Conservation (phyloP, 2,113 vertebrate genomes). For the Hyperopisus bebe region DNA sequence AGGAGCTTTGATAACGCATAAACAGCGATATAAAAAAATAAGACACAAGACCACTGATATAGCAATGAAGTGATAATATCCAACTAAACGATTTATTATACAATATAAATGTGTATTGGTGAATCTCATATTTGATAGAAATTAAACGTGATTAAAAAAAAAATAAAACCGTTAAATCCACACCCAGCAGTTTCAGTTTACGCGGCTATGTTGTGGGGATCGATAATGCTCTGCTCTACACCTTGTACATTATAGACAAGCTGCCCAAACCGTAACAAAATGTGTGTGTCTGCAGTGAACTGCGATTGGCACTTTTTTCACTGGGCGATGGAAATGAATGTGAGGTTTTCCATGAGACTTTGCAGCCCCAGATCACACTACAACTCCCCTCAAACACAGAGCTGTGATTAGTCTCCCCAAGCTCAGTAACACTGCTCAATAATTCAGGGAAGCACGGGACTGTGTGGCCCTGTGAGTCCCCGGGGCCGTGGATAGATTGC, state of each 20-base stretch:
- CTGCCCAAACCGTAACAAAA: background rate
- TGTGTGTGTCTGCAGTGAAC: background rate
- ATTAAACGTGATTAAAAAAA: background rate
- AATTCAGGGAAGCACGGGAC: background rate
- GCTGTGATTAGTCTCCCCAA: background rate
- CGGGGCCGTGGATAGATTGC: background rate
- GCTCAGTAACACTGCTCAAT: conserved; percentile 10
- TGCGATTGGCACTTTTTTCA: background rate
- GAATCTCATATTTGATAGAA: background rate
- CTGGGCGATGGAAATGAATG: background rate
- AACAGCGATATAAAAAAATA: background rate
- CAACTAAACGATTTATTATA: background rate
- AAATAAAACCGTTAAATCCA: background rate
- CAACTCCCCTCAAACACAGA: background rate
- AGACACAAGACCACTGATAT: background rate
- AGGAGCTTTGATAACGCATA: background rate
- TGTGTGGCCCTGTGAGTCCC: background rate
- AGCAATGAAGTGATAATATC: background rate
- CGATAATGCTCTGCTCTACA: background rate
- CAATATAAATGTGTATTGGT: background rate
- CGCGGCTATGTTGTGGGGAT: background rate
- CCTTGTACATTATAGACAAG: background rate
- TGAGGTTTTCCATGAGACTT: background rate
- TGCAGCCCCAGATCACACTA: background rate
- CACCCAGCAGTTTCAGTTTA: background rate